Evolutionary conservation across 2,797 vertebrate genomes (phyloP).

Genomic region (Melanotaenia trifasciata): DNA sequence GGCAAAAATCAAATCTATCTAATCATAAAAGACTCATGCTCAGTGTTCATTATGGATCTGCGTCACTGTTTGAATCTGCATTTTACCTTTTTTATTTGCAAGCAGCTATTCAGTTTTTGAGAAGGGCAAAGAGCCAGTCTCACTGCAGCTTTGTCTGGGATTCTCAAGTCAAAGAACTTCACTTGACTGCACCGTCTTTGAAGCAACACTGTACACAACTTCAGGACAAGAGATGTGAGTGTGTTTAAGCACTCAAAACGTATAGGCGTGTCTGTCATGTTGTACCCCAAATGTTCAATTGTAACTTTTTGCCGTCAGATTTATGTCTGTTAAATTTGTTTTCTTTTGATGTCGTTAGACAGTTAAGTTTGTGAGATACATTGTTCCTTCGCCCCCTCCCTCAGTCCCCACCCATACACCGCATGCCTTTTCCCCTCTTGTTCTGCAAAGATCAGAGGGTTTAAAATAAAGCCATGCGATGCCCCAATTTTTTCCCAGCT

Average conservation of each 20-base stretch:
- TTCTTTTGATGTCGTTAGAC: slow-evolving; percentile 68
- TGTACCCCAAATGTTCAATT: slow-evolving; percentile 51
- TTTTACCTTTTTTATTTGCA: slow-evolving; percentile 65
- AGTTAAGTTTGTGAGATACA: slow-evolving; percentile 79
- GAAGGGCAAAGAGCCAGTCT: slow-evolving; percentile 55
- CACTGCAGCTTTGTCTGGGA: slow-evolving; percentile 70
- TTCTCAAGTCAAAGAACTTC: slow-evolving; percentile 77
- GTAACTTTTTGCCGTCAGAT: slow-evolving; percentile 46
- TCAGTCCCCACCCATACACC: slow-evolving; percentile 83
- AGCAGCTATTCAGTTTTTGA: slow-evolving; percentile 70
- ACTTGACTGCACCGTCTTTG: slow-evolving; percentile 77
- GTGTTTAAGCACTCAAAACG: slow-evolving; percentile 59
- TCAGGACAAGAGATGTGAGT: slow-evolving; percentile 73
- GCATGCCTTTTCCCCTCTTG: slow-evolving; percentile 75
- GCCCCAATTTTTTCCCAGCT: slow-evolving; percentile 90
- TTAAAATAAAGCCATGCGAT: slow-evolving; percentile 88
- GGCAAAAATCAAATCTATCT: slow-evolving; percentile 81
- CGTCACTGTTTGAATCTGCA: slow-evolving; percentile 52
- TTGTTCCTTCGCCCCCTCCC: slow-evolving; percentile 81
- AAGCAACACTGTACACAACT: slow-evolving; percentile 81
- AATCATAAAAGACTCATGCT: slow-evolving; percentile 71
- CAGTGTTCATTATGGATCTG: slow-evolving; percentile 60
- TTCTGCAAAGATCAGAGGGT: slow-evolving; percentile 84
- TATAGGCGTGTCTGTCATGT: slow-evolving; percentile 65
- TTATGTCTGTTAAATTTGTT: slow-evolving; percentile 51